Percentiles rank a stretch among this genome's conserved stretches.
These are phyloP conservation scores for Hafferia zeledoni DNA, from an alignment of 2,797 vertebrate species.

Conservation along the genomic window DNA sequence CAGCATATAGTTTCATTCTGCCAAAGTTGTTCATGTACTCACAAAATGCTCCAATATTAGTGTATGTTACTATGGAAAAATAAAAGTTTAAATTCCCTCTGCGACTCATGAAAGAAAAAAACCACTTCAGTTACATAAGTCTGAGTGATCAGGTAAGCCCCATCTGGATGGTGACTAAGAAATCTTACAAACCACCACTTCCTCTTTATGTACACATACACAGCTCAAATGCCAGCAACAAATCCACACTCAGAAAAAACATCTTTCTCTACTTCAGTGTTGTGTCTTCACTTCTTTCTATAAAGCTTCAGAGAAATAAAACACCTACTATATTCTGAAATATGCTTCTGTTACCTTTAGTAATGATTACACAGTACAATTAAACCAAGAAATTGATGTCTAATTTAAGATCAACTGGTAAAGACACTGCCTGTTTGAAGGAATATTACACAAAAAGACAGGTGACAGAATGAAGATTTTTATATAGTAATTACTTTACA, in stretches of 20 bases:
- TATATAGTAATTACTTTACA: background rate
- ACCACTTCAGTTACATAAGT: background rate
- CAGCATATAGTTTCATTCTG: background rate
- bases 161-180: background rate
- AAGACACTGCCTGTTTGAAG: background rate
- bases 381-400: background rate
- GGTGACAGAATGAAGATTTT: background rate
- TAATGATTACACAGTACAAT: background rate
- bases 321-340: background rate
- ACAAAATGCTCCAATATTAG: constrained; percentile 2
- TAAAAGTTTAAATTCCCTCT: background rate
- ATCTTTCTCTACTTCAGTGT: background rate
- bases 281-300: background rate
- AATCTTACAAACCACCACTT: background rate
- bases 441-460: background rate
- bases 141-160: background rate
- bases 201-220: background rate
- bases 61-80: constrained; percentile 28
- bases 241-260: background rate
- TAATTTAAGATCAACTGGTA: background rate
- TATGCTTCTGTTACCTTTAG: background rate
- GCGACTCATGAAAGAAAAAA: background rate
- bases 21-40: background rate
- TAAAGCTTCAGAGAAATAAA: background rate
- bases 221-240: background rate